Base-by-base conservation (phyloP, 2,888 invertebrate genomes). In the Allygus modestus region DNA sequence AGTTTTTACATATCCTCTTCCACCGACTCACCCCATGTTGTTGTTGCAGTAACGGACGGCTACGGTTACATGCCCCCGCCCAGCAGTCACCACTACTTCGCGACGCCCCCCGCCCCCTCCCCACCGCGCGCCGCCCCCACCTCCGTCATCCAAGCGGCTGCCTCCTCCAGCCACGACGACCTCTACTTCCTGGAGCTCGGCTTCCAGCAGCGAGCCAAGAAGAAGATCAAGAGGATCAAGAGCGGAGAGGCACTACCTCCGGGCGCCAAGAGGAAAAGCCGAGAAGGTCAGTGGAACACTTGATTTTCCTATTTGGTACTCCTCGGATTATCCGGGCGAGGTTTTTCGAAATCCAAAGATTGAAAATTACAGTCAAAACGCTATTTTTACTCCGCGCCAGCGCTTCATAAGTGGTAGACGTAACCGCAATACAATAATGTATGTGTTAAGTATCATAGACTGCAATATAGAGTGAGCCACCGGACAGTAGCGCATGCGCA, bases 121-220 rank as follows among this genome's bases (percentile, higher is more conserved):
- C 87, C 87, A n/a, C 87, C 87, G 0, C 77, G 89, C 87, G 91
- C 93, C 89, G 92, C 95, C 90, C 93, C 95, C 90, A 93, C 93
- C 84, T 93, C 93, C 85, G 94, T 94, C 84, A 94, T 94, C 87
- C 91, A 90, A 81, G 88, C 88, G 5, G 88, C 88, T 75, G 96
- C 96, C 89, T 95, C 96, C 90, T 95, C 96, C 89, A 95, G 96
- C 86, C 96, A 96, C 91, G 97, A 97, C 92, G 97, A 97, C 92
- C 94, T 96, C 88, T 97, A 97, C 92, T 93, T 95, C 91, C 92
- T 95, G 87, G 95, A 95, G 89, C 91, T 94, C 85, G 95, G 95
- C 87, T 95, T 95, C 90, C 94, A 94, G 86, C 95, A 93, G 88
- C 95, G 95, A 91, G 93, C 95, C 90, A 96, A 96, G 92, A 96